phyloP scores from a whole-genome alignment of 2,113 vertebrate genomes.

The Beaufortia kweichowensis region DNA sequence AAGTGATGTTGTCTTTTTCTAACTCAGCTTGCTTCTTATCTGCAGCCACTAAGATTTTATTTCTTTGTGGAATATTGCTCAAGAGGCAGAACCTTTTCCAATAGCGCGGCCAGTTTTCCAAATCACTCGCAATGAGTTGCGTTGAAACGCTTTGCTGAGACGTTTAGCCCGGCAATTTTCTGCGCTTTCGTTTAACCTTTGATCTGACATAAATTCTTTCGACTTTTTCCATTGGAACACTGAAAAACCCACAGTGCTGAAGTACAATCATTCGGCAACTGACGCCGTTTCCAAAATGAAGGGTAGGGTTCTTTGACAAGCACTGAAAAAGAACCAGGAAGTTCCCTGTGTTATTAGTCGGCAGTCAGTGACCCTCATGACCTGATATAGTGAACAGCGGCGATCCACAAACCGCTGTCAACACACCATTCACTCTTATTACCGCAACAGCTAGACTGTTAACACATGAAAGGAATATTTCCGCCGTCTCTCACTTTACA shows the following conservation, averaged over 20 bases:
- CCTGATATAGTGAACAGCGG: neutral
- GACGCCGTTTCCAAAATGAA: neutral
- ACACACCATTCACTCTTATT: neutral
- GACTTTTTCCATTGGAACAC: neutral
- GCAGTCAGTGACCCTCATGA: slow-evolving; percentile 12
- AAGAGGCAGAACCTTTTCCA: slow-evolving; percentile 44
- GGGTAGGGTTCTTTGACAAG: neutral
- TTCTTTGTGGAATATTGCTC: slow-evolving; percentile 42
- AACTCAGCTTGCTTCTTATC: slow-evolving; percentile 30
- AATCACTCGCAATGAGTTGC: slow-evolving; percentile 41
- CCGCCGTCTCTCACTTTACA: slow-evolving; percentile 46
- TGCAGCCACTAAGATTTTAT: slow-evolving; percentile 36
- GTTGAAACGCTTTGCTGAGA: slow-evolving; percentile 49
- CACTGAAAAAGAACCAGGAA: neutral
- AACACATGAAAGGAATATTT: slow-evolving; percentile 56
- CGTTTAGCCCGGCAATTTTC: slow-evolving; percentile 45
- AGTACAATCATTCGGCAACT: slow-evolving; percentile 7
- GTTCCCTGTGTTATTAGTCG: neutral
- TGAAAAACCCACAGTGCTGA: neutral
- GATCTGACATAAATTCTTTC: slow-evolving; percentile 13
- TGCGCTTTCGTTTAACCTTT: slow-evolving; percentile 34
- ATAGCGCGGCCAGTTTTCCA: slow-evolving; percentile 44
- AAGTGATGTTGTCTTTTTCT: slow-evolving; percentile 35
- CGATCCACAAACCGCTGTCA: neutral
- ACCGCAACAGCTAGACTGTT: neutral